phyloP scores from a whole-genome alignment of 2,888 invertebrate genomes.

The Drosophila longiperda region DNA sequence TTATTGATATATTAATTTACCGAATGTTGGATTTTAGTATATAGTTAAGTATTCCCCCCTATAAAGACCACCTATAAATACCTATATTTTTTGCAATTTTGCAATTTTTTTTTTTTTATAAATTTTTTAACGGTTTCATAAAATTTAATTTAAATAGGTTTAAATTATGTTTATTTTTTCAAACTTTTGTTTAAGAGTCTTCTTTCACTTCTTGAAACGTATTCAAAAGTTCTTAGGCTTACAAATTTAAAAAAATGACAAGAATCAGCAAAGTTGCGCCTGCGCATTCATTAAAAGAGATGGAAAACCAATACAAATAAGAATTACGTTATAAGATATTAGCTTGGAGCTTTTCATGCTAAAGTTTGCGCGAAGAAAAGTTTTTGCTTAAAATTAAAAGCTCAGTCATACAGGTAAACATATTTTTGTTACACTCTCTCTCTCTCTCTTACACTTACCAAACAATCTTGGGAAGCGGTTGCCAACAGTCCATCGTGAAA shows the following conservation, averaged over 20 bases:
- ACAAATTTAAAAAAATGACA: neutral
- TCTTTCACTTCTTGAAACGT: neutral
- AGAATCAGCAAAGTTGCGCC: neutral
- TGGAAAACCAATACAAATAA: neutral
- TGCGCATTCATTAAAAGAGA: neutral
- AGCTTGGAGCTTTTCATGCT: neutral
- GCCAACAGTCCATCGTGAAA: constrained; percentile 96
- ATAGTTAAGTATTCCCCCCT: neutral
- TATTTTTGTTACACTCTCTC: neutral
- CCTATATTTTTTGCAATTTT: too few species aligned
- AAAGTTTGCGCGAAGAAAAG: neutral
- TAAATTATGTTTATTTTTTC: neutral
- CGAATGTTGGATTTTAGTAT: neutral
- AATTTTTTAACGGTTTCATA: neutral
- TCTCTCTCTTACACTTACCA: constrained; percentile 85
- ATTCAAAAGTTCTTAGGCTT: neutral
- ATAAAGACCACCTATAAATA: neutral
- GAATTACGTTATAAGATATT: neutral
- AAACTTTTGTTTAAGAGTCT: too few species aligned
- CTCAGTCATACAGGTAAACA: neutral
- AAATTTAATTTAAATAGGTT: neutral
- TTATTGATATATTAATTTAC: neutral
- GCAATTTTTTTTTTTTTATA: neutral
- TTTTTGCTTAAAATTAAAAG: neutral
- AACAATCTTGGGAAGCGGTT: constrained; percentile 95